A percentile compares a stretch with the other conserved stretches of the same genome.
Conservation (phyloP, 53 echinoderm and acorn worm species). For the Mesocentrotus franciscanus region DNA sequence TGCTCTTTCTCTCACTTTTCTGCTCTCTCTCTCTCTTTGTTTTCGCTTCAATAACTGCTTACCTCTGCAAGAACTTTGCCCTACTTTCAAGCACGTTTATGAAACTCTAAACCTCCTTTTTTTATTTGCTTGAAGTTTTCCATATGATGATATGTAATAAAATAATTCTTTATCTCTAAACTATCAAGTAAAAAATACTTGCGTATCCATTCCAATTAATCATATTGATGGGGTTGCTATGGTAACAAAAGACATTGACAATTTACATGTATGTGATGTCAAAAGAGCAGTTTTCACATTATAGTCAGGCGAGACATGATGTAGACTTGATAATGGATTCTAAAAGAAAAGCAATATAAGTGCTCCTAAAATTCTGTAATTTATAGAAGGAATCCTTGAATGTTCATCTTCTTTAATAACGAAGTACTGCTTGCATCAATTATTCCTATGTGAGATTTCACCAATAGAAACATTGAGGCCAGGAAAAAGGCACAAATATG, state of each 20-base stretch:
- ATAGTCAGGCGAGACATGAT: background rate
- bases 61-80: constrained; percentile 9
- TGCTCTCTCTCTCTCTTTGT: background rate
- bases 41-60: background rate
- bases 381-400: background rate
- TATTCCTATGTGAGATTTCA: constrained; percentile 26
- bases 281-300: background rate
- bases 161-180: background rate
- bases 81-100: background rate
- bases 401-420: background rate
- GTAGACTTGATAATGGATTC: background rate
- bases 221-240: background rate
- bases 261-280: background rate
- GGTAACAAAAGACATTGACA: background rate
- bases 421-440: constrained; percentile 32
- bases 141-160: background rate
- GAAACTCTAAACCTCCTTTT: background rate
- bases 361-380: background rate
- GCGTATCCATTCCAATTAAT: background rate
- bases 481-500: background rate
- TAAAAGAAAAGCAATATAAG: background rate
- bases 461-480: background rate
- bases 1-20: background rate
- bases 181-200: background rate
- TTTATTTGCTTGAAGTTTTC: too few relatives aligned